These are phyloP conservation scores for Yasuhikotakia modesta DNA, from an alignment of 2,797 vertebrate species.

Conservation along the genomic window DNA sequence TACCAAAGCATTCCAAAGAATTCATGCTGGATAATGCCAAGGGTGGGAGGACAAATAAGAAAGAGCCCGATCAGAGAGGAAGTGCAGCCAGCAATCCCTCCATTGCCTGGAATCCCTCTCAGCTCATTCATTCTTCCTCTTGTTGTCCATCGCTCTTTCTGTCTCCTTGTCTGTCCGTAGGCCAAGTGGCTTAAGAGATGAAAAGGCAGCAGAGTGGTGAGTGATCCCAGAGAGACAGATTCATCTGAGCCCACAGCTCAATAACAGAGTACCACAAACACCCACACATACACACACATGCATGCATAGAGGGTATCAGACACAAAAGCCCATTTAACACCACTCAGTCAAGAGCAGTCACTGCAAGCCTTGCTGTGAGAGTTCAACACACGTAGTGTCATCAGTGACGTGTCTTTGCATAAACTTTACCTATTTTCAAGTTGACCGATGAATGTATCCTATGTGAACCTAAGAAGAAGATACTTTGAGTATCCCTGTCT, in stretches of 20 bases:
- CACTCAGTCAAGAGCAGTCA: conserved; percentile 68
- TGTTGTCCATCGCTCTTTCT: conserved; percentile 68
- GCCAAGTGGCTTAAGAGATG: conserved; percentile 84
- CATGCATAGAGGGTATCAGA: conserved; percentile 49
- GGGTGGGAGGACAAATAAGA: conserved; percentile 74
- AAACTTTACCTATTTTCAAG: conserved; percentile 2
- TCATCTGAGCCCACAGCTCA: conserved; percentile 74
- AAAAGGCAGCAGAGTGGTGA: conserved; percentile 80
- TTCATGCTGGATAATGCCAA: conserved; percentile 86
- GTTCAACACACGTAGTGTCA: conserved; percentile 39
- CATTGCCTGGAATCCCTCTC: conserved; percentile 75
- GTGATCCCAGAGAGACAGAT: conserved; percentile 76
- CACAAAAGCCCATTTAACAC: conserved; percentile 76
- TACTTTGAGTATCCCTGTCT: neutral
- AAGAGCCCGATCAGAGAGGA: conserved; percentile 71
- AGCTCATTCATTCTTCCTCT: conserved; percentile 69
- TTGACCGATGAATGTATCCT: neutral
- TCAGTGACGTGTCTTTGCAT: neutral
- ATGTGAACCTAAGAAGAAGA: neutral
- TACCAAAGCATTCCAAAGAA: conserved; percentile 86
- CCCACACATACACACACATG: conserved; percentile 32
- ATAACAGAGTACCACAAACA: conserved; percentile 62
- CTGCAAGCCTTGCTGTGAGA: conserved; percentile 59
- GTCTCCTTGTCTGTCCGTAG: conserved; percentile 57
- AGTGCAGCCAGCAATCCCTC: conserved; percentile 71